Percentiles rank a stretch among this genome's conserved stretches.
Conservation (phyloP, 2,113 vertebrate genomes). For the Phaethon lepturus region DNA sequence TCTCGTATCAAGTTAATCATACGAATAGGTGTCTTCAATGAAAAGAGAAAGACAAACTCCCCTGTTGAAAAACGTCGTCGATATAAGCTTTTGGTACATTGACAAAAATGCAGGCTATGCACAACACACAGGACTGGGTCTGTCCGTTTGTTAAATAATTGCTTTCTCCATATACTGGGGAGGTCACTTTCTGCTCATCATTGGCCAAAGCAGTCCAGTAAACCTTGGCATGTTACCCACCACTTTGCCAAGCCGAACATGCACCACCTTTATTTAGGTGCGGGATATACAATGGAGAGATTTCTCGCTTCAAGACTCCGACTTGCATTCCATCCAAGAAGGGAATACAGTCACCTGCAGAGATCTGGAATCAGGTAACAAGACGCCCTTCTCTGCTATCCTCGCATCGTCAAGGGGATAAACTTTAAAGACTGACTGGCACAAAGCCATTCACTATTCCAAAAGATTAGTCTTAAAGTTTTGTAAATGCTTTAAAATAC, state of each 20-base stretch:
- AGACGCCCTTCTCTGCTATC: not conserved
- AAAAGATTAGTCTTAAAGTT: not conserved
- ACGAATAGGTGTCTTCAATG: not conserved
- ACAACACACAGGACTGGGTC: not conserved
- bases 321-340: not conserved
- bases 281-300: not conserved
- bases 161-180: not conserved
- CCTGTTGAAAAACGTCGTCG: not conserved
- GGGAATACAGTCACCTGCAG: not conserved
- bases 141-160: not conserved
- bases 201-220: not conserved
- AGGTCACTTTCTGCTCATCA: not conserved
- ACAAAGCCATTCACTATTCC: not conserved
- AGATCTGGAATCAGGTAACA: not conserved
- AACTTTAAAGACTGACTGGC: not conserved
- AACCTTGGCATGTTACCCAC: not conserved
- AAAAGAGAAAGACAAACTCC: not conserved
- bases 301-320: not conserved
- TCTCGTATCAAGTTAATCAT: not conserved
- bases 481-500: not conserved
- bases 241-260: not conserved
- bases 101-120: not conserved
- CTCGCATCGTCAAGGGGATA: not conserved
- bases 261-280: not conserved
- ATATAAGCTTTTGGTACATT: not conserved